Base-by-base conservation (phyloP, 1,140 invertebrate genomes). In the Scaptomyza montana region DNA sequence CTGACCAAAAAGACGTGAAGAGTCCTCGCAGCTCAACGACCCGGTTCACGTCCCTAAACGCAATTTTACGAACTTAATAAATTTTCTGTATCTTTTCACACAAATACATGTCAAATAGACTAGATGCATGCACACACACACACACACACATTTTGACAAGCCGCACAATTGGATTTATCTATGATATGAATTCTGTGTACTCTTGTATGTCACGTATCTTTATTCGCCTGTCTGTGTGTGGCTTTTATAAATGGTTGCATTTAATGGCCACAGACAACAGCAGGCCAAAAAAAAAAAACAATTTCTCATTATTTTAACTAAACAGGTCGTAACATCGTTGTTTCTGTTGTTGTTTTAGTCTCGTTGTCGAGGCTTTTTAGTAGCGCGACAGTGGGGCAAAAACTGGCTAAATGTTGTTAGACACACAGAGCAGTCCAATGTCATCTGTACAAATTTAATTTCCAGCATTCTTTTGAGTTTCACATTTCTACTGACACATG, bases 61-160 rank as follows among this genome's bases (percentile, higher is more conserved):
- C 68, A 86, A 87, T 89, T 89, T 87, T 79, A 79, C 73, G 84
- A 84, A 87, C 82, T 87, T 87, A 87, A 89, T 87, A 87, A 82
- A 87, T 87, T 89, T 82, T 72, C 84, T 89, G 89, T 87, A 87
- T 87, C 82, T 87, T 87, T 86, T 64, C 59, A 66, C 45, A 65
- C 61, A 74, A 46, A 68, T 21, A 21, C 67, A 66, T 13, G 53
- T 19, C 28, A 30, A 30, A 30, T 30, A 30, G 28, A 6, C 28
- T 5, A 30, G 28, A n/a, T n/a, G n/a, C n/a, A n/a, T n/a, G n/a
- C n/a, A n/a, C n/a, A n/a, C n/a, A n/a, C 12, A 51, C 56, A 79
- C 25, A 59, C n/a, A 60, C 19, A 63, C 16, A 43, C 64, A 54
- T 87, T 86, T 86, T 89, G 82, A 87, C 82, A 89, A 77, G 76